Evolutionary conservation across 2,888 invertebrate genomes (phyloP).

Genomic region (Aspidiotus destructor): DNA sequence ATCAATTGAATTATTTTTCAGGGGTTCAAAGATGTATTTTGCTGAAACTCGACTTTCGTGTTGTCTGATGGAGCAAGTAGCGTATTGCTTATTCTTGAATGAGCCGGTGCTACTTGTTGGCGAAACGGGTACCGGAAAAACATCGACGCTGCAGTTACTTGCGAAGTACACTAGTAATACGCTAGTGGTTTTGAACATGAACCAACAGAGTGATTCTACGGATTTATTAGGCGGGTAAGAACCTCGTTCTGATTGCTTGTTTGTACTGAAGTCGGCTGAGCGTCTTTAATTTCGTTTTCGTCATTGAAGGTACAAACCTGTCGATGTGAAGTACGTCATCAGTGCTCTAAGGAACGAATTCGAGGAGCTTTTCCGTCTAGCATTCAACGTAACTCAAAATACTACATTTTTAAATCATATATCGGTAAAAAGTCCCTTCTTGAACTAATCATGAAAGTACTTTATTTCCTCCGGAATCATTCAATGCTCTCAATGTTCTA

Average conservation of each 20-base stretch:
- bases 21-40: conserved; percentile 45
- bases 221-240: conserved; percentile 84
- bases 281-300: background rate
- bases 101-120: conserved; percentile 93
- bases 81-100: conserved; percentile 66
- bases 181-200: conserved; percentile 93
- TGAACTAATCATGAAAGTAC: background rate
- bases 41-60: conserved; percentile 74
- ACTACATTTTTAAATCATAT: conserved; percentile 68
- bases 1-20: conserved; percentile 4
- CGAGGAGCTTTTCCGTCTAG: conserved; percentile 61
- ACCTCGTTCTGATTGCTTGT: background rate
- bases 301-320: conserved; percentile 66
- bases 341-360: conserved; percentile 73
- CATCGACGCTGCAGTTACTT: conserved; percentile 84
- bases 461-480: conserved; percentile 2
- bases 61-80: conserved; percentile 75
- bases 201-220: conserved; percentile 94
- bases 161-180: conserved; percentile 74
- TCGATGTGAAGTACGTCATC: conserved; percentile 75
- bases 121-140: conserved; percentile 98
- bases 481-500: conserved; percentile 37
- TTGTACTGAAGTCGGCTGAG: background rate
- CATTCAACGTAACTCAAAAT: conserved; percentile 70
- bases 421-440: conserved; percentile 44